Evolutionary conservation across 2,888 invertebrate genomes (phyloP).

Genomic region (Aromia moschata): DNA sequence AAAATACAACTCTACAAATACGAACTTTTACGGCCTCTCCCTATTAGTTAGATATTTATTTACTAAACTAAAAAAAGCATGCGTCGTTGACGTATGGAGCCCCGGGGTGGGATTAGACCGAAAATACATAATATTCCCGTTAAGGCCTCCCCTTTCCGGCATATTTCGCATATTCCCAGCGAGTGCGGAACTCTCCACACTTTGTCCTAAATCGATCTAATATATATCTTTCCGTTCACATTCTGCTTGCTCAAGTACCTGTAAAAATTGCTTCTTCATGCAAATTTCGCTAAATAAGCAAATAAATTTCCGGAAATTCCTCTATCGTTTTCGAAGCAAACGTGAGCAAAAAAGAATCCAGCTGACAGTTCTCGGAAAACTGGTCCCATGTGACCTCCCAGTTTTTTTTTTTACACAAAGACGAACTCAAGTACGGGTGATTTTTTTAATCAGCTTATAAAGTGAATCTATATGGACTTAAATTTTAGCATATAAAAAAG

Average conservation of each 20-base stretch:
- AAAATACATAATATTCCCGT: constrained; percentile 33
- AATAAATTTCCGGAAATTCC: constrained; percentile 23
- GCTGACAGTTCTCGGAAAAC: too few relatives aligned
- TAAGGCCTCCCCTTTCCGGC: constrained; percentile 30
- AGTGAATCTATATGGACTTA: too few relatives aligned
- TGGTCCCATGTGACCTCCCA: too few relatives aligned
- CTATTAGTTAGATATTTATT: constrained; percentile 1
- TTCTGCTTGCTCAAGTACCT: constrained; percentile 41
- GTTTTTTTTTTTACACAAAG: too few relatives aligned
- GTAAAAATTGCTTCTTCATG: constrained; percentile 40
- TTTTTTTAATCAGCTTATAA: too few relatives aligned
- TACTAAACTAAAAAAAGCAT: constrained; percentile 10
- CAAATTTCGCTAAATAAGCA: constrained; percentile 35
- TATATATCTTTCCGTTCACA: constrained; percentile 42
- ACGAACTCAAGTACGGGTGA: too few relatives aligned
- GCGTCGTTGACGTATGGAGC: neutral
- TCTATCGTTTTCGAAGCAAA: neutral
- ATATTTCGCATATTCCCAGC: constrained; percentile 33
- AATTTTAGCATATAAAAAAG: too few relatives aligned
- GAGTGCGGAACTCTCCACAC: constrained; percentile 35
- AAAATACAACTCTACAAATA: neutral
- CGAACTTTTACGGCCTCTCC: neutral
- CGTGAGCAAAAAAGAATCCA: too few relatives aligned
- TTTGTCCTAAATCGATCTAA: constrained; percentile 41
- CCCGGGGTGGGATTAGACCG: neutral